Conservation (phyloP, 1,140 invertebrate species). For the Pteromalus puparum region DNA sequence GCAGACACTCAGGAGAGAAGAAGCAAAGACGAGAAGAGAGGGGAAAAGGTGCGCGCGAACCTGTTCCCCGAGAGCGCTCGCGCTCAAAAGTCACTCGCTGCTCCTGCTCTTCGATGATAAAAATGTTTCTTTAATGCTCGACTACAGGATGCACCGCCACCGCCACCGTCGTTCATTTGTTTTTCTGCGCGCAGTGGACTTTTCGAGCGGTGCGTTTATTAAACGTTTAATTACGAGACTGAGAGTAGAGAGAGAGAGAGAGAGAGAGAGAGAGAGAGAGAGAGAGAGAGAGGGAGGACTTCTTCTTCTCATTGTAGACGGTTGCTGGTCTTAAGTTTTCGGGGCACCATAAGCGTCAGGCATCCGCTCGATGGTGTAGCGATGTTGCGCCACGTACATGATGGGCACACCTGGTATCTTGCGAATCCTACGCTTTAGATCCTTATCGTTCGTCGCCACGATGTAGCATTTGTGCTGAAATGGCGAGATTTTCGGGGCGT, state of each 20-base stretch:
- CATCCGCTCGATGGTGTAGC: slow-evolving; percentile 98
- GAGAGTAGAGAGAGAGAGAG: slow-evolving; percentile 55
- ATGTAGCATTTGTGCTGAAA: slow-evolving; percentile 99
- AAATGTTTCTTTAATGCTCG: slow-evolving; percentile 30
- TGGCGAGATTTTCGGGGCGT: slow-evolving; percentile 55
- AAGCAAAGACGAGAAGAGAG: not conserved
- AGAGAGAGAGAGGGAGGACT: slow-evolving; percentile 72
- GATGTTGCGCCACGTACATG: slow-evolving; percentile 96
- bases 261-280: slow-evolving; percentile 65
- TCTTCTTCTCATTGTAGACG: slow-evolving; percentile 55
- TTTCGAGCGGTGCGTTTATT: not conserved
- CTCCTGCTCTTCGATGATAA: slow-evolving; percentile 19
- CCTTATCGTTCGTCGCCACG: slow-evolving; percentile 99
- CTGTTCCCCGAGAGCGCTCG: not conserved
- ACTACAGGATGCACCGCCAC: not conserved
- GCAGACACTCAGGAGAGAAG: slow-evolving; percentile 9
- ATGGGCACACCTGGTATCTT: slow-evolving; percentile 99
- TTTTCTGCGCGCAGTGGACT: not conserved
- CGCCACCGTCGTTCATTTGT: not conserved
- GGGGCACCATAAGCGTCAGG: slow-evolving; percentile 97
- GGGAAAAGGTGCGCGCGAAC: slow-evolving; percentile 12
- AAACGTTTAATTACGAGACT: not conserved
- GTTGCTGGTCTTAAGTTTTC: slow-evolving; percentile 71
- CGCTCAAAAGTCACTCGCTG: not conserved
- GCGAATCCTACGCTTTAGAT: slow-evolving; percentile 95